phyloP scores from a whole-genome alignment of 2,888 invertebrate genomes.

The Diaprepes abbreviatus region DNA sequence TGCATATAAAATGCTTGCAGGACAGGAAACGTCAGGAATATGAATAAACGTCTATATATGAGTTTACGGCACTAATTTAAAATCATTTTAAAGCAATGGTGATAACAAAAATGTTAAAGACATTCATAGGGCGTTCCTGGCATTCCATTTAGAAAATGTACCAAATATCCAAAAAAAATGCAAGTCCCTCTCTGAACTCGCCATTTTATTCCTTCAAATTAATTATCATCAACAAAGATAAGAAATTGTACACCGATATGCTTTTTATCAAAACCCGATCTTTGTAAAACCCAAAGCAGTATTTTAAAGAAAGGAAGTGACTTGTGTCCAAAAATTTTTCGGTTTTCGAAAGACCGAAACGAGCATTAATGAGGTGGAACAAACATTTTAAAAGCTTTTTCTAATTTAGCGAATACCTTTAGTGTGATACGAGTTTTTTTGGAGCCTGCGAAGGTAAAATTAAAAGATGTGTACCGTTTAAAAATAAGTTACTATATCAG shows the following conservation, averaged over 20 bases:
- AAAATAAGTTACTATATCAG: slow-evolving; percentile 14
- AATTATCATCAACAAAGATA: slow-evolving; percentile 30
- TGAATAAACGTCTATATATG: too few species aligned
- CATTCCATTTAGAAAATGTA: too few species aligned
- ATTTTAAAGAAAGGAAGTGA: slow-evolving; percentile 32
- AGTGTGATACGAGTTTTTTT: slow-evolving; percentile 16
- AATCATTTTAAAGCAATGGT: too few species aligned
- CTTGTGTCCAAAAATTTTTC: slow-evolving; percentile 26
- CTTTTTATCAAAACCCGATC: slow-evolving; percentile 23
- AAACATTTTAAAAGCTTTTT: slow-evolving; percentile 43
- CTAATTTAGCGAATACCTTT: slow-evolving; percentile 39
- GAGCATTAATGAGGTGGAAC: slow-evolving; percentile 35
- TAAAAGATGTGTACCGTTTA: slow-evolving; percentile 17
- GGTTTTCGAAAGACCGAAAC: slow-evolving; percentile 13
- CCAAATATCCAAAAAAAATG: too few species aligned
- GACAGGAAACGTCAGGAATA: too few species aligned
- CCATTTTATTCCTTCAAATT: slow-evolving; percentile 6
- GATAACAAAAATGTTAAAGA: too few species aligned
- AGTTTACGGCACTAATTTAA: too few species aligned
- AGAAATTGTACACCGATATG: slow-evolving; percentile 31
- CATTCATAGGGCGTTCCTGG: too few species aligned
- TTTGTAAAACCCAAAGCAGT: slow-evolving; percentile 13
- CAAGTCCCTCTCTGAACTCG: not conserved
- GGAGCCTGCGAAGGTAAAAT: slow-evolving; percentile 4
- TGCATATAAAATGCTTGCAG: too few species aligned